A percentile compares a stretch with the other conserved stretches of the same genome.
Conservation (phyloP, 2,113 vertebrate species). For the Rhynchomys soricoides region DNA sequence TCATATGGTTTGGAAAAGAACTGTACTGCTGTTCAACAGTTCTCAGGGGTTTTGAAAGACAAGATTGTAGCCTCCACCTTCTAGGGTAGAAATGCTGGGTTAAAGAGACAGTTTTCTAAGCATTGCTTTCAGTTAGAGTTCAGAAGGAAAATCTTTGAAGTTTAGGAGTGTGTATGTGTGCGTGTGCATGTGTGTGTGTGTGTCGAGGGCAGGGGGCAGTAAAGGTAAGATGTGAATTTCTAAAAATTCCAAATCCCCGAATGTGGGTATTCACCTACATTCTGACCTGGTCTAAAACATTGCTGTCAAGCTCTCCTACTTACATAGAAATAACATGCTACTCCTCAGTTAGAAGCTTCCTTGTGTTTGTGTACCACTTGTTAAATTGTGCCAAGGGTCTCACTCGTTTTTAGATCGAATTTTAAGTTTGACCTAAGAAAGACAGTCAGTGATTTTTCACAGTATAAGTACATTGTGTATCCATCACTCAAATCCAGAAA, state of each 20-base stretch:
- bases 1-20: slow-evolving; percentile 3
- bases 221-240: neutral
- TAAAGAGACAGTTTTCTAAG: neutral
- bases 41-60: slow-evolving; percentile 6
- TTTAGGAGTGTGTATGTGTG: neutral
- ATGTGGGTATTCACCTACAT: neutral
- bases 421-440: neutral
- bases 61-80: neutral
- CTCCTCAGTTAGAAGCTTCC: neutral
- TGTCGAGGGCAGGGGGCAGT: neutral
- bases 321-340: neutral
- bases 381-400: neutral
- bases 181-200: neutral
- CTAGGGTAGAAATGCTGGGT: neutral
- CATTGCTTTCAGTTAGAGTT: neutral
- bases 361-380: neutral
- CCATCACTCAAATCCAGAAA: neutral
- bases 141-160: neutral
- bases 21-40: neutral
- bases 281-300: neutral
- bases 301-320: neutral
- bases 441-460: neutral
- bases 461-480: neutral
- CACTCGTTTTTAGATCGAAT: neutral
- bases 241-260: neutral